Evolutionary conservation across 2,888 invertebrate genomes (phyloP).

Genomic region (Matsumyia berberina): DNA sequence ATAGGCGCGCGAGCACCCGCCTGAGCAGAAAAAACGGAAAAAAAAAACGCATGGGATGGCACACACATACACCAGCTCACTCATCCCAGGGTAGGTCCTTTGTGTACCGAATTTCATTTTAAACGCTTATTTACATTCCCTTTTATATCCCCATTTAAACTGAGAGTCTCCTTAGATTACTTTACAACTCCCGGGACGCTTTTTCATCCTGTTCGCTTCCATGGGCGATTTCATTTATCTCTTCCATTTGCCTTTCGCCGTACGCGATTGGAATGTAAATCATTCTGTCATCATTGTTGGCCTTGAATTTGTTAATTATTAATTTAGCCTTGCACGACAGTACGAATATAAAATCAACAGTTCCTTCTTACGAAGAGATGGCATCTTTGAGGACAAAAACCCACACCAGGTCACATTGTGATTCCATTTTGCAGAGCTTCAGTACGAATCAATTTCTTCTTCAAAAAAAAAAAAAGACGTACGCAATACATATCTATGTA

Average conservation of each 20-base stretch:
- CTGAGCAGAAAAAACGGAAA: neutral
- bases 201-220: neutral
- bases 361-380: neutral
- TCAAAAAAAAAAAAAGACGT: constrained; percentile 5
- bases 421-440: neutral
- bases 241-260: constrained; percentile 25
- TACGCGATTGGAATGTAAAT: constrained; percentile 47
- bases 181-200: constrained; percentile 10
- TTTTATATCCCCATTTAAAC: neutral
- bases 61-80: neutral
- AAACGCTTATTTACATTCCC: constrained; percentile 45
- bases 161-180: neutral
- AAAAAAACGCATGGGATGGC: neutral
- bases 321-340: neutral
- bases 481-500: too few relatives aligned
- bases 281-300: constrained; percentile 46
- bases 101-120: constrained; percentile 23
- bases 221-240: constrained; percentile 14
- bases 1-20: neutral
- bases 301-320: constrained; percentile 34
- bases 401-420: neutral
- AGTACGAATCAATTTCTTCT: constrained; percentile 15
- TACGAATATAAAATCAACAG: too few relatives aligned
- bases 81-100: constrained; percentile 5
- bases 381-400: constrained; percentile 1